phyloP scores from a whole-genome alignment of 2,797 vertebrate species.

The Erpetoichthys calabaricus region DNA sequence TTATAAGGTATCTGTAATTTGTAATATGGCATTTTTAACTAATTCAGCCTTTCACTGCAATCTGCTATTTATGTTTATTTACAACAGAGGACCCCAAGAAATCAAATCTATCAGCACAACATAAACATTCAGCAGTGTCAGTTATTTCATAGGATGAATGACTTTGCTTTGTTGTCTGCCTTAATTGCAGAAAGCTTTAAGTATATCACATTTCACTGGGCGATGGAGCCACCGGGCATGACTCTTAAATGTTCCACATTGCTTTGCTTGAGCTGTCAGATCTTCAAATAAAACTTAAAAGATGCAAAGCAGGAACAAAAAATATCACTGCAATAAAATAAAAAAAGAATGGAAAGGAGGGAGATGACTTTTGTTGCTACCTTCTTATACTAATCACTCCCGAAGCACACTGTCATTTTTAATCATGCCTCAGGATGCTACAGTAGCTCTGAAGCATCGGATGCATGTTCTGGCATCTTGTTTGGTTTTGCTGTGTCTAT shows the following conservation, averaged over 20 bases:
- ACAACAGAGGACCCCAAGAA: too few species aligned
- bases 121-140: slow-evolving; percentile 11
- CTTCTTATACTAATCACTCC: slow-evolving; percentile 13
- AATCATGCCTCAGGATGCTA: slow-evolving; percentile 4
- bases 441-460: neutral
- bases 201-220: slow-evolving; percentile 11
- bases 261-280: slow-evolving; percentile 13
- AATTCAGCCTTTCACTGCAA: too few species aligned
- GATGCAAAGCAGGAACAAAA: slow-evolving; percentile 8
- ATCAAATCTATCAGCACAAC: slow-evolving; percentile 10
- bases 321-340: too few species aligned
- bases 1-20: too few species aligned
- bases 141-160: slow-evolving; percentile 11
- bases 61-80: too few species aligned
- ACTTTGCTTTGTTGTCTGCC: slow-evolving; percentile 8
- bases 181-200: slow-evolving; percentile 20
- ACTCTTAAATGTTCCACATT: slow-evolving; percentile 14
- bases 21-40: too few species aligned
- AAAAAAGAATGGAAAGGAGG: too few species aligned
- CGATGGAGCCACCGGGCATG: slow-evolving; percentile 15
- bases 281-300: slow-evolving; percentile 15
- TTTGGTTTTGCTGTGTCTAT: slow-evolving; percentile 3
- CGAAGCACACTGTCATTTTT: slow-evolving; percentile 15
- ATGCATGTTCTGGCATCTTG: slow-evolving; percentile 1
- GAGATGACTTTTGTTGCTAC: slow-evolving; percentile 4